Evolutionary conservation across 2,113 vertebrate genomes (phyloP).

Genomic region (Podiceps cristatus): DNA sequence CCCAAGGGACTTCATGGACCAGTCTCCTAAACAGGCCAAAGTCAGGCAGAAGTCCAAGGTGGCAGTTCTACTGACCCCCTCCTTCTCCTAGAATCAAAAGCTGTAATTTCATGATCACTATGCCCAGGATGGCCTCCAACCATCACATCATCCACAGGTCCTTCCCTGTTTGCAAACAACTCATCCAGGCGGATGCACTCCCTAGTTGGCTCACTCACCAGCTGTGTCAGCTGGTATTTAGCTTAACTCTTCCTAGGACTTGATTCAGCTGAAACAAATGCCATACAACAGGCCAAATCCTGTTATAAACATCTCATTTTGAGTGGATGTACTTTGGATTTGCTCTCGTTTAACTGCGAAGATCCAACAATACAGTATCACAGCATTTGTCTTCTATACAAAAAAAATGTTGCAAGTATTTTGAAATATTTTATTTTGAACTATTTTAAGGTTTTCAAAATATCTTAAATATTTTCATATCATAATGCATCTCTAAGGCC

Average conservation of each 20-base stretch:
- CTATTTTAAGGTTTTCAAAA: no score
- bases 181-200: no score
- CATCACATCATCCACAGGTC: no score
- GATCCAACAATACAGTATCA: background rate
- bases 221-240: background rate
- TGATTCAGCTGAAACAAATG: background rate
- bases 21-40: no score
- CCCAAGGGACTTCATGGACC: no score
- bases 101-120: no score
- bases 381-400: background rate
- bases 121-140: no score
- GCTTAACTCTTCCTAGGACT: background rate
- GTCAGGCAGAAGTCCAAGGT: no score
- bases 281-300: background rate
- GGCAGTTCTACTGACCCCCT: no score
- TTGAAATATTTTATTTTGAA: background rate
- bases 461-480: background rate
- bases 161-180: no score
- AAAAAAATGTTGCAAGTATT: background rate
- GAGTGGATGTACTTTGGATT: background rate
- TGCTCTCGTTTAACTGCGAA: background rate
- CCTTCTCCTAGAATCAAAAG: no score
- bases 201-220: no score
- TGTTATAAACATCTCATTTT: background rate
- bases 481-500: background rate